A percentile compares a stretch with the other conserved stretches of the same genome.
Evolutionary conservation across 1,140 invertebrate species (phyloP).

Genomic region (Drosophila pachea): DNA sequence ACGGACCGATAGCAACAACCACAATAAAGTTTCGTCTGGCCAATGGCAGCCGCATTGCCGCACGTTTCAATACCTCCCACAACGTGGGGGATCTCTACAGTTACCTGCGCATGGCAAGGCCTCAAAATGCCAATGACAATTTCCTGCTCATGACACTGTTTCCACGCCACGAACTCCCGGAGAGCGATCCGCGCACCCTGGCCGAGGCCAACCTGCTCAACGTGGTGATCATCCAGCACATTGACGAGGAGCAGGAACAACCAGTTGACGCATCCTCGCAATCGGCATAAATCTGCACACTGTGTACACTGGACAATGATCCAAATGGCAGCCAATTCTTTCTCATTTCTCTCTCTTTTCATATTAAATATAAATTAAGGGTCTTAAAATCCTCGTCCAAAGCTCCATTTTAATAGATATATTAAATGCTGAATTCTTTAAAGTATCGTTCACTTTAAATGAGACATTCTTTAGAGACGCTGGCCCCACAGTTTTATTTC

Average conservation of each 20-base stretch:
- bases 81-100: slow-evolving; percentile 48
- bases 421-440: not conserved
- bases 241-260: slow-evolving; percentile 30
- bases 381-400: not conserved
- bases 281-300: not conserved
- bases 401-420: not conserved
- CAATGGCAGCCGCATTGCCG: slow-evolving; percentile 53
- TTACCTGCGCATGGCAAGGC: slow-evolving; percentile 47
- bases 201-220: slow-evolving; percentile 50
- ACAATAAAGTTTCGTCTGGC: slow-evolving; percentile 52
- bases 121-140: slow-evolving; percentile 30
- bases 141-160: slow-evolving; percentile 55
- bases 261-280: slow-evolving; percentile 1
- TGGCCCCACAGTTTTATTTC: too few relatives aligned
- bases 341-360: too few relatives aligned
- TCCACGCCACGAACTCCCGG: slow-evolving; percentile 46
- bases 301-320: too few relatives aligned
- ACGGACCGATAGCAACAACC: slow-evolving; percentile 24
- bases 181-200: slow-evolving; percentile 48
- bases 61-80: slow-evolving; percentile 53
- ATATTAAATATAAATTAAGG: too few relatives aligned
- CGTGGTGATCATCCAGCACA: slow-evolving; percentile 59
- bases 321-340: too few relatives aligned
- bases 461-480: too few relatives aligned
- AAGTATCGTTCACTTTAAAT: too few relatives aligned